A percentile compares a stretch with the other conserved stretches of the same genome.
Conservation (phyloP, 2,797 vertebrate genomes). For the Gymnocypris eckloni region DNA sequence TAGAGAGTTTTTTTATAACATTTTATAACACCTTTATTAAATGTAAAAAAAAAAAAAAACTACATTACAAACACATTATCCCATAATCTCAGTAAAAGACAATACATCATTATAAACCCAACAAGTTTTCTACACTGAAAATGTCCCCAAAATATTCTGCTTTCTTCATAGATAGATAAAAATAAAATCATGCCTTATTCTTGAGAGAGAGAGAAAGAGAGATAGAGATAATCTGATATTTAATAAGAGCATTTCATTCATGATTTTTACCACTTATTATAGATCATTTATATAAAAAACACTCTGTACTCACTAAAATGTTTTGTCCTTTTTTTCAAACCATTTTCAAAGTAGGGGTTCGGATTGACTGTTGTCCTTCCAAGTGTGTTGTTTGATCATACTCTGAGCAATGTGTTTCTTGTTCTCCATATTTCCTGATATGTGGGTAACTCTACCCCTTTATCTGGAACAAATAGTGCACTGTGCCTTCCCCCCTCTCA, state of each 20-base stretch:
- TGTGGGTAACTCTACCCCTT: conserved; percentile 56
- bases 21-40: no score
- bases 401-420: conserved; percentile 54
- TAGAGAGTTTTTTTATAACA: no score
- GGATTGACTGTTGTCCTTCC: conserved; percentile 33
- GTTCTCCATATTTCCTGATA: conserved; percentile 57
- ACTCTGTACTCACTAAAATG: not conserved
- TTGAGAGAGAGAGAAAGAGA: no score
- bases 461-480: conserved; percentile 61
- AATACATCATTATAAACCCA: no score
- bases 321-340: conserved; percentile 9
- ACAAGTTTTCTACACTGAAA: no score
- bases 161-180: no score
- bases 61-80: no score
- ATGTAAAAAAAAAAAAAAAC: no score
- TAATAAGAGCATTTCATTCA: not conserved
- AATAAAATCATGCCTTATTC: no score
- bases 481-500: conserved; percentile 57
- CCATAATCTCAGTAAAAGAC: no score
- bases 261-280: not conserved
- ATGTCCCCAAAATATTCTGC: no score
- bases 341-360: conserved; percentile 21
- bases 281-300: not conserved
- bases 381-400: conserved; percentile 42
- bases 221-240: not conserved